A percentile compares a stretch with the other conserved stretches of the same genome.
Conservation (phyloP, 92 coral and sea anemone species). For the Nematostella vectensis region DNA sequence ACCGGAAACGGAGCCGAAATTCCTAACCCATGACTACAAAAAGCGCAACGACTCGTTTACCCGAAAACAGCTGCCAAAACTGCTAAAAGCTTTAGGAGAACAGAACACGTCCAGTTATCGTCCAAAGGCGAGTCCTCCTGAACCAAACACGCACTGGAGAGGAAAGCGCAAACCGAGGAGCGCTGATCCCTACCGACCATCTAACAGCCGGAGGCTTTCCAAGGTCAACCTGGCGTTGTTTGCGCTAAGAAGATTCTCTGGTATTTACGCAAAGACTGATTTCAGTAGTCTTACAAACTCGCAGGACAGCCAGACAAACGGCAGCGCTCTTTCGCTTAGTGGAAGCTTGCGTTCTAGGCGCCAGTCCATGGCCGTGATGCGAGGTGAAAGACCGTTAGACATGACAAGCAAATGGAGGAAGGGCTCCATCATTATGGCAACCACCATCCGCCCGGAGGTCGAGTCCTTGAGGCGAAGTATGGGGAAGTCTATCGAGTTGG, state of each 20-base stretch:
- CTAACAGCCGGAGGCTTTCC: slow-evolving; percentile 5
- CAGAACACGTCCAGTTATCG: slow-evolving; percentile 17
- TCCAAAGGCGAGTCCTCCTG: slow-evolving; percentile 20
- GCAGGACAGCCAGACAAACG: background rate
- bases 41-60: background rate
- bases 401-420: no score
- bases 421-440: no score
- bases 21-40: background rate
- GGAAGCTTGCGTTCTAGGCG: background rate
- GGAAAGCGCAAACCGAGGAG: background rate
- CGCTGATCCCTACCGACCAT: background rate
- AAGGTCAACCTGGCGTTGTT: slow-evolving; percentile 18
- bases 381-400: background rate
- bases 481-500: no score
- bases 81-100: slow-evolving; percentile 6
- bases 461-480: no score
- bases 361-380: background rate
- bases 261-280: background rate
- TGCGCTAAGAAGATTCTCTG: slow-evolving; percentile 10
- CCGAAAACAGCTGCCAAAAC: slow-evolving; percentile 9
- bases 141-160: background rate
- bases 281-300: background rate
- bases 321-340: background rate
- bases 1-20: background rate
- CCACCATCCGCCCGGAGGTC: no score